Conservation (phyloP, 2,888 invertebrate genomes). For the Melieria picta region DNA sequence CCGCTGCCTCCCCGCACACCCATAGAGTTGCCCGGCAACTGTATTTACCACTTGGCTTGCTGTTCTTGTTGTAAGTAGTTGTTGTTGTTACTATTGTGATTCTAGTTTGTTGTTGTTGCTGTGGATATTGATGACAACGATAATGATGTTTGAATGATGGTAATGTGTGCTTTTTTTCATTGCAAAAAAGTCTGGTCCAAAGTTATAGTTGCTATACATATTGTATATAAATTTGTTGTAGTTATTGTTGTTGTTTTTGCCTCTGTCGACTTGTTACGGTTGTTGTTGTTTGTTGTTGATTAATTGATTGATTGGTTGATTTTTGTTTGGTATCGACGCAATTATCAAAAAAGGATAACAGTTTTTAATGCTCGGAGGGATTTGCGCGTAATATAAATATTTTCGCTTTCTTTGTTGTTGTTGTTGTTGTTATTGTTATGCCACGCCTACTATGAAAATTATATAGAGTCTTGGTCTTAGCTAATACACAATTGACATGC, state of each 20-base stretch:
- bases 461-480: slow-evolving; percentile 29
- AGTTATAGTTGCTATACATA: slow-evolving; percentile 32
- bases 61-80: slow-evolving; percentile 31
- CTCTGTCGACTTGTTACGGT: slow-evolving; percentile 22
- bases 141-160: slow-evolving; percentile 43
- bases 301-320: slow-evolving; percentile 16
- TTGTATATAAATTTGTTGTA: slow-evolving; percentile 32
- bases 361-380: slow-evolving; percentile 14
- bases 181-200: slow-evolving; percentile 40
- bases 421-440: slow-evolving; percentile 26
- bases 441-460: not conserved
- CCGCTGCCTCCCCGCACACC: not conserved
- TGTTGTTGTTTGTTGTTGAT: slow-evolving; percentile 15
- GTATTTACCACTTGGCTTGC: slow-evolving; percentile 45
- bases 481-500: slow-evolving; percentile 42
- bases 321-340: slow-evolving; percentile 18
- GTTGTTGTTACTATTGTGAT: slow-evolving; percentile 39
- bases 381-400: slow-evolving; percentile 28
- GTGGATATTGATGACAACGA: slow-evolving; percentile 24
- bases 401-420: slow-evolving; percentile 41
- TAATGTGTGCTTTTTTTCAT: slow-evolving; percentile 29
- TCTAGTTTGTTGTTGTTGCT: slow-evolving; percentile 38
- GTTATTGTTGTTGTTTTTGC: not conserved
- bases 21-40: slow-evolving; percentile 60
- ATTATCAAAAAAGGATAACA: too few relatives aligned